phyloP scores from a whole-genome alignment of 1,140 invertebrate genomes.

The Campoletis sonorensis region DNA sequence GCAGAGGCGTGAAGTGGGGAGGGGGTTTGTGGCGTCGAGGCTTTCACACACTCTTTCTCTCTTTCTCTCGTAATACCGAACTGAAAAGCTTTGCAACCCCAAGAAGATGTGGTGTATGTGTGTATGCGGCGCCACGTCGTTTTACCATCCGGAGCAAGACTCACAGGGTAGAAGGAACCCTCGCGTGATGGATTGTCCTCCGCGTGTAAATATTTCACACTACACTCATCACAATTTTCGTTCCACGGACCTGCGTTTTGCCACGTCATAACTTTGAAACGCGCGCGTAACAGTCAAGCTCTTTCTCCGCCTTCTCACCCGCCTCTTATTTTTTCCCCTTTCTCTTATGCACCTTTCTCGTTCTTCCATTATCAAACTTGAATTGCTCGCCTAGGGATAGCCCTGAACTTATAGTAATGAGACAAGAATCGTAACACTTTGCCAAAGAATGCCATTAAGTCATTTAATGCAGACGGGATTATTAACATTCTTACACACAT shows the following conservation, averaged over 20 bases:
- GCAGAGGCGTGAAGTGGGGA: constrained; percentile 61
- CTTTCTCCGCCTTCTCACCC: constrained; percentile 34
- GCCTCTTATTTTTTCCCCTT: constrained; percentile 22
- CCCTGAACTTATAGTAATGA: not conserved
- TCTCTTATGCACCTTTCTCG: constrained; percentile 21
- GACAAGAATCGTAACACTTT: not conserved
- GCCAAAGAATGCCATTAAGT: no score
- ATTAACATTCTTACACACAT: no score
- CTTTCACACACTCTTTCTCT: not conserved
- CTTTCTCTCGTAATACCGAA: constrained; percentile 38
- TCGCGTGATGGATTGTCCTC: constrained; percentile 67
- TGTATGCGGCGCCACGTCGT: constrained; percentile 43
- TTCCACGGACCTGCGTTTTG: constrained; percentile 52
- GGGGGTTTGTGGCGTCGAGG: not conserved
- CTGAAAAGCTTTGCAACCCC: constrained; percentile 50
- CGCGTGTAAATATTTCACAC: constrained; percentile 69
- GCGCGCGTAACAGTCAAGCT: constrained; percentile 41
- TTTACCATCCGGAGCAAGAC: constrained; percentile 49
- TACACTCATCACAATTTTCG: constrained; percentile 69
- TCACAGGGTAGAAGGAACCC: constrained; percentile 50
- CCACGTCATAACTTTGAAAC: constrained; percentile 58
- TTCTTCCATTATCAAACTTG: not conserved
- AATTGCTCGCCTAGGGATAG: not conserved
- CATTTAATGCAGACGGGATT: no score
- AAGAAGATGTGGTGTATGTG: constrained; percentile 51